phyloP scores from a whole-genome alignment of 2,888 invertebrate species.

The Noctua fimbriata region DNA sequence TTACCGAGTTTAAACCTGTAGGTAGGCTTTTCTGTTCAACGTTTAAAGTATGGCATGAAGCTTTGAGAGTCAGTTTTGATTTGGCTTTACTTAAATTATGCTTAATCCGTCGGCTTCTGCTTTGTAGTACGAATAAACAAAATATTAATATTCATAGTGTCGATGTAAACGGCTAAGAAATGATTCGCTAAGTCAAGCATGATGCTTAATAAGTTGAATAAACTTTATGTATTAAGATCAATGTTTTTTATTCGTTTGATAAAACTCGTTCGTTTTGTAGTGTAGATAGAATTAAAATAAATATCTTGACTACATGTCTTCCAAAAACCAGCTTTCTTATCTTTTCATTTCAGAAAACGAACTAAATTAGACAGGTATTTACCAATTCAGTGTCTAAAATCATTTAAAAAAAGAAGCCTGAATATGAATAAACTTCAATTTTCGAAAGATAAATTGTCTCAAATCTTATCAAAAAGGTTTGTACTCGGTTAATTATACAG shows the following conservation, averaged over 20 bases:
- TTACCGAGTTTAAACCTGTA: slow-evolving; percentile 10
- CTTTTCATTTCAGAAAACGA: not conserved
- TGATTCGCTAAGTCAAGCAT: slow-evolving; percentile 14
- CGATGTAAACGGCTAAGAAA: slow-evolving; percentile 25
- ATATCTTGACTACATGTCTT: not conserved
- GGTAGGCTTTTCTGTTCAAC: slow-evolving; percentile 2
- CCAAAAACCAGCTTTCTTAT: not conserved
- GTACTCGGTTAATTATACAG: not conserved
- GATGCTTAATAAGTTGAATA: slow-evolving; percentile 12
- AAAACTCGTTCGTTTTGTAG: not conserved
- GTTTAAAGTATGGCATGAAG: slow-evolving; percentile 13
- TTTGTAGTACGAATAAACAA: slow-evolving; percentile 33
- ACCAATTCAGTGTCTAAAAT: not conserved
- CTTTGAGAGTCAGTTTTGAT: slow-evolving; percentile 22
- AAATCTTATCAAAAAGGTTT: not conserved
- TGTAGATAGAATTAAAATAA: not conserved
- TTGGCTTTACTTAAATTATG: slow-evolving; percentile 22
- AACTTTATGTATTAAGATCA: not conserved
- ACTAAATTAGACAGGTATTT: not conserved
- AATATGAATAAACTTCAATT: not conserved
- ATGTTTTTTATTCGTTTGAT: slow-evolving; percentile 13
- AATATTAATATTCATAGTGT: slow-evolving; percentile 25
- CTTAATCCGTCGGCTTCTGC: slow-evolving; percentile 30
- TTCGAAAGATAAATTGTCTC: not conserved
- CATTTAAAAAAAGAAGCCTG: not conserved